Conservation (phyloP, 2,113 vertebrate species). For the Cinclus cinclus region DNA sequence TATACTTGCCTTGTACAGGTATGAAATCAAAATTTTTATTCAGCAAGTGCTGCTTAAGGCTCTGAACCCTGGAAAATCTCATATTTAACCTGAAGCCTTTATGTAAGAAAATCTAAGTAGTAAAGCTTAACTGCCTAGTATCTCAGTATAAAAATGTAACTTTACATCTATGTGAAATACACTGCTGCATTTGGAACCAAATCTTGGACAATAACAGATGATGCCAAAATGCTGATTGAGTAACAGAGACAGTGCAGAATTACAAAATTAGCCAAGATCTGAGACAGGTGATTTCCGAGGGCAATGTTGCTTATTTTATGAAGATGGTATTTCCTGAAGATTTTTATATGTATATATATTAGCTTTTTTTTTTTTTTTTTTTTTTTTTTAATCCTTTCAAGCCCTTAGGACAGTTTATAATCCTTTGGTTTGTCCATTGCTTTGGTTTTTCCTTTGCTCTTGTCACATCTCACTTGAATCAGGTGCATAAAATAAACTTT, state of each 20-base stretch:
- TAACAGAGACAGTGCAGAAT: background rate
- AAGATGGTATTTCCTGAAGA: background rate
- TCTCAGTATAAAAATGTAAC: background rate
- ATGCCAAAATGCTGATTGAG: background rate
- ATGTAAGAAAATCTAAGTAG: background rate
- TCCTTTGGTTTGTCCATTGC: background rate
- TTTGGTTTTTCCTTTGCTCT: background rate
- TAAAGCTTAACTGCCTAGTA: background rate
- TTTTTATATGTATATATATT: background rate
- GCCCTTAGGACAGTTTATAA: background rate
- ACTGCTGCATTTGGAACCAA: background rate
- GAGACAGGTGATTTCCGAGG: background rate
- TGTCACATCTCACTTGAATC: background rate
- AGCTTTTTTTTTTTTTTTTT: background rate
- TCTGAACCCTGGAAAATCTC: background rate
- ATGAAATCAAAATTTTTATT: background rate
- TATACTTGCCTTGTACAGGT: background rate
- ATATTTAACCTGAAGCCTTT: background rate
- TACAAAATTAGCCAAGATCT: background rate
- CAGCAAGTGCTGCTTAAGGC: background rate
- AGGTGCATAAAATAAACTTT: background rate
- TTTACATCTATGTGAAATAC: background rate
- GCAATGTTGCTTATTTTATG: background rate
- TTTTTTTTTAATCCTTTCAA: background rate
- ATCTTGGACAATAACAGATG: background rate